phyloP scores from a whole-genome alignment of 2,888 invertebrate genomes.

The Coleophora deauratella region DNA sequence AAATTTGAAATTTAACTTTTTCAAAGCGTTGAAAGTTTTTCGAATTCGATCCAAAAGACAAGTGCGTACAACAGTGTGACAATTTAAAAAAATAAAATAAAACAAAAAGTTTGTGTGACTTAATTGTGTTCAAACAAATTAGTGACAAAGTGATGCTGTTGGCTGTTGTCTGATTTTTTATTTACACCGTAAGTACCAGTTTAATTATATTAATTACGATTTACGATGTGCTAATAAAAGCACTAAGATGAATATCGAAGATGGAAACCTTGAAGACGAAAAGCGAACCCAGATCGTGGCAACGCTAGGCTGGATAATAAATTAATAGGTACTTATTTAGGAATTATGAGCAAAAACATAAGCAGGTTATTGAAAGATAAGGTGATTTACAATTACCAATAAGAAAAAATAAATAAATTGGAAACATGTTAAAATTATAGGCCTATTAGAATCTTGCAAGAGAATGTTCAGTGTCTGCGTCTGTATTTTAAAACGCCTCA shows the following conservation, averaged over 20 bases:
- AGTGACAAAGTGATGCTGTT: conserved; percentile 65
- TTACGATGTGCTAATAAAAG: too few relatives aligned
- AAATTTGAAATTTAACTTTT: conserved; percentile 13
- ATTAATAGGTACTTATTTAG: too few relatives aligned
- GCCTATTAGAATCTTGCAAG: conserved; percentile 8
- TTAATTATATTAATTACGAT: too few relatives aligned
- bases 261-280: too few relatives aligned
- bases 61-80: conserved; percentile 20
- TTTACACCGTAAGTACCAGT: conserved; percentile 52
- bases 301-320: too few relatives aligned
- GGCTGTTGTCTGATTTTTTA: conserved; percentile 31
- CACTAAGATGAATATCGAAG: background rate
- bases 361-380: too few relatives aligned
- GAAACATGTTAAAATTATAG: background rate
- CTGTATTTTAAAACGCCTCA: too few relatives aligned
- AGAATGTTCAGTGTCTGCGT: too few relatives aligned
- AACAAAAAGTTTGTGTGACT: conserved; percentile 38
- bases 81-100: conserved; percentile 10
- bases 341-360: too few relatives aligned
- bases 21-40: conserved; percentile 9
- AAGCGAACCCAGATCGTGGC: background rate
- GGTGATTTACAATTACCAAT: too few relatives aligned
- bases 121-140: conserved; percentile 33
- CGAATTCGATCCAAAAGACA: conserved; percentile 23
- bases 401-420: background rate